Evolutionary conservation across 2,888 invertebrate genomes (phyloP).

Genomic region (Cryptus armator): DNA sequence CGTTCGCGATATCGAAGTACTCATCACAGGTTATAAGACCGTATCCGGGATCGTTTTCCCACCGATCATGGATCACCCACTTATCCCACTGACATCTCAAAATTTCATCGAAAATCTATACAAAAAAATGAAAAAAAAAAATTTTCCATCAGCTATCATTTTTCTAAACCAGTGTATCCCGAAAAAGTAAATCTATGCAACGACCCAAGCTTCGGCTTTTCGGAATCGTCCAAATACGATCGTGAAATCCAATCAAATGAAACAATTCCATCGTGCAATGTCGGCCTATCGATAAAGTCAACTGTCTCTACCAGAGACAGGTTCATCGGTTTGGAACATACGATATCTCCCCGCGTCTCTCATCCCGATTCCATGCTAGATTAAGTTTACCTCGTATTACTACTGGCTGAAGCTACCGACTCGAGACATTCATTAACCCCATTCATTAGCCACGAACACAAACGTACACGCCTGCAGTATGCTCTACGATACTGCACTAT

Average conservation of each 20-base stretch:
- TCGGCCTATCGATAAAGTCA: slow-evolving; percentile 9
- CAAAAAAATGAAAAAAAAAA: background rate
- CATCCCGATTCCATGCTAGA: slow-evolving; percentile 68
- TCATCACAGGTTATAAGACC: no score
- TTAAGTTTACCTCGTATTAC: slow-evolving; percentile 67
- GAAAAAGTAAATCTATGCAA: background rate
- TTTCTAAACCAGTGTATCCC: background rate
- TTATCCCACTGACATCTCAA: no score
- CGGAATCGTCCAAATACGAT: slow-evolving; percentile 18
- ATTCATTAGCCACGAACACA: slow-evolving; percentile 74
- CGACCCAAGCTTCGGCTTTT: slow-evolving; percentile 18
- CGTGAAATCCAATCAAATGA: slow-evolving; percentile 4
- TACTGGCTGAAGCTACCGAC: slow-evolving; percentile 52
- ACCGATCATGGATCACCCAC: no score
- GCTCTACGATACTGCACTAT: background rate
- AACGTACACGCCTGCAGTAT: slow-evolving; percentile 4
- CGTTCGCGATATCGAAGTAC: no score
- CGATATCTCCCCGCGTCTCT: slow-evolving; percentile 30
- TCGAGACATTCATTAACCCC: slow-evolving; percentile 77
- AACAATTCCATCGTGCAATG: slow-evolving; percentile 11
- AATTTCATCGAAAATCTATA: no score
- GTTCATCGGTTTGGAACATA: slow-evolving; percentile 59
- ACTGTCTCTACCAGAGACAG: background rate
- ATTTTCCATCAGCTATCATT: background rate
- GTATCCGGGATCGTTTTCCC: no score